These are phyloP conservation scores for Sympetrum striolatum DNA, from an alignment of 2,888 invertebrate species.

Conservation along the genomic window DNA sequence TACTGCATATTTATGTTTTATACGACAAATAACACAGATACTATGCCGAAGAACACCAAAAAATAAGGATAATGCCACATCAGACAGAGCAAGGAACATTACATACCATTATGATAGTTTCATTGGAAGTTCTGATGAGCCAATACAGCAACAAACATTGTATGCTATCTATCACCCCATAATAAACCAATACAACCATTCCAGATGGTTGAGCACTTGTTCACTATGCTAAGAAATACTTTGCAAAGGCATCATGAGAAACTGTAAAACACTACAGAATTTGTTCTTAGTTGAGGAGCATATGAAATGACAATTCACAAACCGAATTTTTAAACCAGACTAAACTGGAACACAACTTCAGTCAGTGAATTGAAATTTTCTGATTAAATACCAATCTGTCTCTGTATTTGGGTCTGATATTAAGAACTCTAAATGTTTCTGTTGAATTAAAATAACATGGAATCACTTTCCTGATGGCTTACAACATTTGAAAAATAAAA, in stretches of 20 bases:
- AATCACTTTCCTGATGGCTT: not conserved
- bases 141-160: not conserved
- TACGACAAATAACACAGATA: not conserved
- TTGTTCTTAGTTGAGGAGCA: too few relatives aligned
- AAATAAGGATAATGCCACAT: not conserved
- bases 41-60: not conserved
- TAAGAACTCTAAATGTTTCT: not conserved
- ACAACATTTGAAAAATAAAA: not conserved
- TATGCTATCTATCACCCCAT: not conserved
- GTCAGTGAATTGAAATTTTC: too few relatives aligned
- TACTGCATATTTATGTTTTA: not conserved
- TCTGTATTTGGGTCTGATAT: too few relatives aligned
- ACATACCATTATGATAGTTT: not conserved
- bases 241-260: not conserved
- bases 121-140: not conserved
- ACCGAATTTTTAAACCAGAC: too few relatives aligned
- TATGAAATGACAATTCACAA: too few relatives aligned
- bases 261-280: not conserved
- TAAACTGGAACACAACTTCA: too few relatives aligned
- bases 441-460: not conserved
- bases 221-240: not conserved
- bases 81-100: not conserved
- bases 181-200: not conserved
- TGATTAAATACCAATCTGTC: too few relatives aligned
- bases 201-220: not conserved